phyloP scores from a whole-genome alignment of 2,797 vertebrate genomes.

The Cephalopachus bancanus region DNA sequence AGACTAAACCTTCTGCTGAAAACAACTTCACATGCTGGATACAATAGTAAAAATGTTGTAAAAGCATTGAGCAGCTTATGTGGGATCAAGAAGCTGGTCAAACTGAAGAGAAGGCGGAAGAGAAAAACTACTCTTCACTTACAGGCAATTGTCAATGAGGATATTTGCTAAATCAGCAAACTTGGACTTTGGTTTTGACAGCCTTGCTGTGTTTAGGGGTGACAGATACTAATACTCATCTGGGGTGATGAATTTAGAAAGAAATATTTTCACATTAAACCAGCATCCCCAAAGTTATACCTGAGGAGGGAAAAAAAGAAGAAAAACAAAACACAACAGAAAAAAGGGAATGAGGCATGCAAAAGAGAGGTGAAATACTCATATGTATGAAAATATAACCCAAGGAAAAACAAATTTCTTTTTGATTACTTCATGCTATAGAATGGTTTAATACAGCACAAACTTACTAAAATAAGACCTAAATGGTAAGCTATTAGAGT shows the following conservation, averaged over 20 bases:
- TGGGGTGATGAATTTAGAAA: not conserved
- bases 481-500: constrained; percentile 39
- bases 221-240: not conserved
- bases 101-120: not conserved
- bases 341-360: not conserved
- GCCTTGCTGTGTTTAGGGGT: not conserved
- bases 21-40: not conserved
- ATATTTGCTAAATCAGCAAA: not conserved
- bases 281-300: not conserved
- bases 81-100: not conserved
- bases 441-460: constrained; percentile 21
- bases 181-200: constrained; percentile 8
- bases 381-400: constrained; percentile 24
- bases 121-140: not conserved
- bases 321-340: too few relatives aligned
- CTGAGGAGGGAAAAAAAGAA: too few relatives aligned
- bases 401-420: constrained; percentile 37
- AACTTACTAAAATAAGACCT: not conserved
- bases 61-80: not conserved
- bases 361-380: not conserved
- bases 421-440: constrained; percentile 3
- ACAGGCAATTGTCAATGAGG: not conserved
- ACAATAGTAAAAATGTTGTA: not conserved
- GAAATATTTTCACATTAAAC: not conserved
- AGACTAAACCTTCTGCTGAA: not conserved